Evolutionary conservation across 1,140 invertebrate genomes (phyloP).

Genomic region (Elysia chlorotica): DNA sequence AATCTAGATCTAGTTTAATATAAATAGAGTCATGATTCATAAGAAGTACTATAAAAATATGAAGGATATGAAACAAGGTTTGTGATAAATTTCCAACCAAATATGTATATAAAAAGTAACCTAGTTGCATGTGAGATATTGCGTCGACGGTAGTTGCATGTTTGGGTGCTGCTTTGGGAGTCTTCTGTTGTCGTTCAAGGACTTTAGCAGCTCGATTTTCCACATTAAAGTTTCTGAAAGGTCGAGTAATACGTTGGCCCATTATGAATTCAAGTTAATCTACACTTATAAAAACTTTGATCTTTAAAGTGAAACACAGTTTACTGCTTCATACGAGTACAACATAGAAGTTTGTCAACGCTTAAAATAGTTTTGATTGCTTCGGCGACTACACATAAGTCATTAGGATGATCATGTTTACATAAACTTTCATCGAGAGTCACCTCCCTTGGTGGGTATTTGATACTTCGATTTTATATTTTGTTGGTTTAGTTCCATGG

Average conservation of each 20-base stretch:
- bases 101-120: too few species aligned
- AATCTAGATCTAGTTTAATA: too few species aligned
- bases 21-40: too few species aligned
- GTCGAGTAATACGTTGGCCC: background rate
- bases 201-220: slow-evolving; percentile 2
- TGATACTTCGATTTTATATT: too few species aligned
- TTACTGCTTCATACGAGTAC: background rate
- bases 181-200: background rate
- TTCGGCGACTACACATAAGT: background rate
- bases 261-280: background rate
- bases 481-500: too few species aligned
- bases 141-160: background rate
- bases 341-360: background rate
- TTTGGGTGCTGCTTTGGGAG: background rate
- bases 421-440: background rate
- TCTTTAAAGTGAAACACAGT: too few species aligned
- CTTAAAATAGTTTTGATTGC: background rate
- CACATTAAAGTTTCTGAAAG: slow-evolving; percentile 13
- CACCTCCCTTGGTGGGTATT: too few species aligned
- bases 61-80: too few species aligned
- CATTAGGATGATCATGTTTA: background rate
- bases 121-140: slow-evolving; percentile 1
- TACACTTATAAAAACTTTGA: too few species aligned
- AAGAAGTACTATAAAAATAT: too few species aligned
- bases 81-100: too few species aligned